These are phyloP conservation scores for Lucilia cuprina DNA, from an alignment of 1,140 invertebrate species.

Conservation along the genomic window DNA sequence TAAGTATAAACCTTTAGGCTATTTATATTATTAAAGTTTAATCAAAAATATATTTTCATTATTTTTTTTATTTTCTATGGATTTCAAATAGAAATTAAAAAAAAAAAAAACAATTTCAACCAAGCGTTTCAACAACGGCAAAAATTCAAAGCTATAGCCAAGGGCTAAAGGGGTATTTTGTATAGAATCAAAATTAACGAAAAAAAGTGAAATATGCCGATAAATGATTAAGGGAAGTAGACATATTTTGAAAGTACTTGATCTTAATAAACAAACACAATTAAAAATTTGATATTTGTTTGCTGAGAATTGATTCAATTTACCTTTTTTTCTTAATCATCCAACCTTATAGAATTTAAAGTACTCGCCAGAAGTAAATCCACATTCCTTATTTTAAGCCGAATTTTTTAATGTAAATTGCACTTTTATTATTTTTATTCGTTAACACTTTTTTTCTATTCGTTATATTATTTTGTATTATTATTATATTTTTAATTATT, in stretches of 20 bases:
- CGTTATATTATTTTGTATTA: not conserved
- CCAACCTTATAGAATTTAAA: not conserved
- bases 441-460: not conserved
- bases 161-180: not conserved
- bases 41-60: not conserved
- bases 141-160: not conserved
- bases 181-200: no score
- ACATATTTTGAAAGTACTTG: no score
- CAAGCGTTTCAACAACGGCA: not conserved
- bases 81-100: not conserved
- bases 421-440: not conserved
- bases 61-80: not conserved
- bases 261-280: no score
- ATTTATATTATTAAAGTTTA: not conserved
- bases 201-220: no score
- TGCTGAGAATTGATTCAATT: not conserved
- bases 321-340: not conserved
- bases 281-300: not conserved
- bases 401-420: not conserved
- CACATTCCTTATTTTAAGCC: not conserved
- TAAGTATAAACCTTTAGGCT: not conserved
- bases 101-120: not conserved
- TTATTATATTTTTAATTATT: not conserved
- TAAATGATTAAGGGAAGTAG: no score
- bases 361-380: not conserved